Evolutionary conservation across 92 coral and sea anemone species (phyloP), one percentile per base, ranked within the genome.

Genomic region (Palythoa heliodiscus): DNA sequence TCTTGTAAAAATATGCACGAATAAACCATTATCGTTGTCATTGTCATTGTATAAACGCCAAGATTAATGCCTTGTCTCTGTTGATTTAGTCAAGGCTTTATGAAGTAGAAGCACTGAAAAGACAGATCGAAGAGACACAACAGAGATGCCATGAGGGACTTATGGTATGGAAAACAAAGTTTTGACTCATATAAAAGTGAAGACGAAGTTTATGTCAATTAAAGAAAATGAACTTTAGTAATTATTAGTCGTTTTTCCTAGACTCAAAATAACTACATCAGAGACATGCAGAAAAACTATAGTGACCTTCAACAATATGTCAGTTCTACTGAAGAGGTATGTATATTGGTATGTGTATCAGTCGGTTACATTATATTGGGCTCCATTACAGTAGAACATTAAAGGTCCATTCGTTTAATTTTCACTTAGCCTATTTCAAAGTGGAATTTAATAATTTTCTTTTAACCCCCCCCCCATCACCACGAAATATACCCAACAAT

Each of bases 291-390:
- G 60, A 83, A 75, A 70, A 83, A 84, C 39, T 91, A 86, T n/a
- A 86, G 67, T 54, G 99, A 94, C 63, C 81, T 88, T 47, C 98
- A 89, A 29, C 93, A 87, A 39, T 88, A 89, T 80, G 86, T 86
- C 17, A 91, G 77, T 23, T 67, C 95, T 19, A 88, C 93, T 5
- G 99, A 96, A 85, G 98, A 96, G 98, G 99, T 96, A 77, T 43
- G 50, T 43, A 3, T 43, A 43, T n/a, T n/a, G n/a, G n/a, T n/a
- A n/a, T n/a, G n/a, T n/a, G n/a, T n/a, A n/a, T n/a, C n/a, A n/a
- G n/a, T 3, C 39, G 87, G 16, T 25, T 4, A 54, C 5, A 4
- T 23, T 2, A 7, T 43, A 38, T 7, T 37, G n/a, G 13, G 7
- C 24, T 75, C n/a, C 4, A 0, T 5, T 47, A 12, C 61, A 2